Evolutionary conservation across 2,113 vertebrate genomes (phyloP).

Genomic region (Oryctolagus cuniculus): DNA sequence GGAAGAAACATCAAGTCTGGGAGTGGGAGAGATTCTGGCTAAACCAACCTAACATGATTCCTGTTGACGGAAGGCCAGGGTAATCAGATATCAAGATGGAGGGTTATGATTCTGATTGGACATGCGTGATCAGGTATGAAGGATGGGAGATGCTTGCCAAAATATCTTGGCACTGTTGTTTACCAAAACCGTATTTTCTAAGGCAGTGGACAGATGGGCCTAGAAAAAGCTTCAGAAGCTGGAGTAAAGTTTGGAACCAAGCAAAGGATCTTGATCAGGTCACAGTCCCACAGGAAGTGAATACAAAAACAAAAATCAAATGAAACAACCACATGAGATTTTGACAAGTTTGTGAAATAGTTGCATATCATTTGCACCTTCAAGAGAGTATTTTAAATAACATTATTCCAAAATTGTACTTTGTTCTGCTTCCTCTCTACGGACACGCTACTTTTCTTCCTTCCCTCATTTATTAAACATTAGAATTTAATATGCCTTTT

Average conservation of each 20-base stretch:
- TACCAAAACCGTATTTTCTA: neutral
- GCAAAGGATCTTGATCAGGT: neutral
- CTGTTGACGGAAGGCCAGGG: neutral
- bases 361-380: neutral
- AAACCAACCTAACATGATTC: neutral
- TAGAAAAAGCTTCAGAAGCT: neutral
- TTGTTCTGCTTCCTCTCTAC: neutral
- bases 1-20: neutral
- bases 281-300: neutral
- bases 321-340: neutral
- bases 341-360: slow-evolving; percentile 41
- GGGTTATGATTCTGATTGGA: neutral
- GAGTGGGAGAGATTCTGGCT: neutral
- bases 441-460: neutral
- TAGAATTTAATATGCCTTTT: neutral
- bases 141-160: neutral
- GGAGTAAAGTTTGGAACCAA: neutral
- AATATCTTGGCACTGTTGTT: neutral
- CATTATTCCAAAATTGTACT: neutral
- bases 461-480: slow-evolving; percentile 2
- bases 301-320: neutral
- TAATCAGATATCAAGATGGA: neutral
- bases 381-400: neutral
- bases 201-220: neutral
- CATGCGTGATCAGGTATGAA: neutral